phyloP scores from a whole-genome alignment of 2,797 vertebrate genomes.

The Poecilia velifera region DNA sequence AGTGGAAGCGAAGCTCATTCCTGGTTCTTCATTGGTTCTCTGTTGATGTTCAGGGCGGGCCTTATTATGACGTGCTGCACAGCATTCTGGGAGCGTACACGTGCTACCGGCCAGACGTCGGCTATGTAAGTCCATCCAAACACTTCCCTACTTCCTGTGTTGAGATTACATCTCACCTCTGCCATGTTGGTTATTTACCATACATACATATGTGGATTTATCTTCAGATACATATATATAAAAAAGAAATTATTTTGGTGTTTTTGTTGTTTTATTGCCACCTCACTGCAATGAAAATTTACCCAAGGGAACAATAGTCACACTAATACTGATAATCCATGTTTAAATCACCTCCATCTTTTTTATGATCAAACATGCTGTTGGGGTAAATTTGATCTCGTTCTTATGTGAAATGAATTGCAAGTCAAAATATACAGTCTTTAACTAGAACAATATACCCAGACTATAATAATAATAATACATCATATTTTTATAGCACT shows the following conservation, averaged over 20 bases:
- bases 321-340: background rate
- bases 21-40: background rate
- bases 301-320: background rate
- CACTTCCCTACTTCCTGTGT: background rate
- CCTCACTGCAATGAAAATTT: background rate
- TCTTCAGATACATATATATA: background rate
- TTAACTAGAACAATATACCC: background rate
- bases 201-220: background rate
- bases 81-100: slow-evolving; percentile 97
- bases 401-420: background rate
- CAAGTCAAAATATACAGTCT: background rate
- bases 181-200: background rate
- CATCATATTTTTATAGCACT: too few species aligned
- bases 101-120: slow-evolving; percentile 96
- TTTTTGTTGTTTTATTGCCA: too few species aligned
- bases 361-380: background rate
- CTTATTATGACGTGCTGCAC: slow-evolving; percentile 93
- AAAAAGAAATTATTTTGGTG: too few species aligned
- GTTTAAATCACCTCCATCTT: background rate
- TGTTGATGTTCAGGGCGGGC: slow-evolving; percentile 85
- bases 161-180: background rate
- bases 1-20: background rate
- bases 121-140: slow-evolving; percentile 88
- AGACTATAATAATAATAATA: background rate
- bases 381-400: background rate